Evolutionary conservation across 2,113 vertebrate species (phyloP).

Genomic region (Macrotis lagotis): DNA sequence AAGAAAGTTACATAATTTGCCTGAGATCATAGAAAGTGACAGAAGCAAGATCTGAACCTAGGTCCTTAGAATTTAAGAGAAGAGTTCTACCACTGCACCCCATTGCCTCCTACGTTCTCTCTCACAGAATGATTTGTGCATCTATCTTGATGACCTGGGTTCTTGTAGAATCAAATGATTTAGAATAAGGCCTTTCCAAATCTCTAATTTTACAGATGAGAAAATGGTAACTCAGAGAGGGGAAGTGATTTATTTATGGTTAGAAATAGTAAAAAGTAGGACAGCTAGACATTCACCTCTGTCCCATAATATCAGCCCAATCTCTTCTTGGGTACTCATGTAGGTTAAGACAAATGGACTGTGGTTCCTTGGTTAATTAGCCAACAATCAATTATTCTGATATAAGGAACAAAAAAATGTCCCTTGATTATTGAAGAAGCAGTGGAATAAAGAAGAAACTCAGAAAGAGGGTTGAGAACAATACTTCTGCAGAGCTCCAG

Average conservation of each 20-base stretch:
- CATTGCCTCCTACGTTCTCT: background rate
- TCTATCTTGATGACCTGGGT: background rate
- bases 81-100: background rate
- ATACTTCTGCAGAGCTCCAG: background rate
- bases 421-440: background rate
- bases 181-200: no score
- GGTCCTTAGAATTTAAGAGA: background rate
- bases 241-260: background rate
- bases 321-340: background rate
- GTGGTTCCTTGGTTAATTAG: background rate
- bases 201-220: background rate
- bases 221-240: background rate
- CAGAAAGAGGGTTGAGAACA: background rate
- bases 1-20: background rate
- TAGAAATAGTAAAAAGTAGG: background rate
- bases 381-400: background rate
- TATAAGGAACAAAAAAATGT: background rate
- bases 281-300: background rate
- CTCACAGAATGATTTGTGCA: background rate
- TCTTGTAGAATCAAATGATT: no score
- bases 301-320: background rate
- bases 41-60: background rate
- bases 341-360: background rate
- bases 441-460: background rate
- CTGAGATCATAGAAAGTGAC: no score